These are phyloP conservation scores for Amblyopsis hoosieri DNA, from an alignment of 2,797 vertebrate genomes.

Conservation along the genomic window DNA sequence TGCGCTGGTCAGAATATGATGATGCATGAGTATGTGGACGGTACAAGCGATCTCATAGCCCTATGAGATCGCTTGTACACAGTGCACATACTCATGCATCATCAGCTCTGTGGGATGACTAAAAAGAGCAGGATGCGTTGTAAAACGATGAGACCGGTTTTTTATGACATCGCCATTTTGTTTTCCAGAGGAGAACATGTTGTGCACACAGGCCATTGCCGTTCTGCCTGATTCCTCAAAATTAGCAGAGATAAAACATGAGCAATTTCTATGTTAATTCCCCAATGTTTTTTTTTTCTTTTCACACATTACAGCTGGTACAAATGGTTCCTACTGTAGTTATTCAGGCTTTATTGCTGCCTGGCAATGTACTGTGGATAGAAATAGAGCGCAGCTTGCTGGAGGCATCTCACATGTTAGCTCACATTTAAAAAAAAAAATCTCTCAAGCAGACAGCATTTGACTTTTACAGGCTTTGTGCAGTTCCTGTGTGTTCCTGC, in stretches of 20 bases:
- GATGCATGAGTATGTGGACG: slow-evolving; percentile 27
- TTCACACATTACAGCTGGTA: slow-evolving; percentile 61
- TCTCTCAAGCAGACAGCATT: slow-evolving; percentile 63
- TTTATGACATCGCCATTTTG: slow-evolving; percentile 45
- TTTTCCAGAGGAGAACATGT: slow-evolving; percentile 22
- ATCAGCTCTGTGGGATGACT: slow-evolving; percentile 54
- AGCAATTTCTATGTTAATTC: slow-evolving; percentile 75
- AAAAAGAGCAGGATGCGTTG: too few species aligned
- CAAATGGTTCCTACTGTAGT: slow-evolving; percentile 64
- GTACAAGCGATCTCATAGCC: too few species aligned
- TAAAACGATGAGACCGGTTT: too few species aligned
- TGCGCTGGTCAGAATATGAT: slow-evolving; percentile 51
- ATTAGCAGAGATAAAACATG: slow-evolving; percentile 66
- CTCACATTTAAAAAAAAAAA: slow-evolving; percentile 58
- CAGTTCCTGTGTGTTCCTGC: slow-evolving; percentile 48
- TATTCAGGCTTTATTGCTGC: slow-evolving; percentile 46
- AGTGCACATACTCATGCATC: slow-evolving; percentile 49
- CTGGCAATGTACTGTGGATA: slow-evolving; percentile 44
- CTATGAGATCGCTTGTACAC: slow-evolving; percentile 11
- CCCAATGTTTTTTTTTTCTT: slow-evolving; percentile 49
- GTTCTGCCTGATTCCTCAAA: slow-evolving; percentile 54
- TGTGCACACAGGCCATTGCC: slow-evolving; percentile 55
- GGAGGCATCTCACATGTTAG: slow-evolving; percentile 62
- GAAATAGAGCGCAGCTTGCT: slow-evolving; percentile 58
- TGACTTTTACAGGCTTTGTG: slow-evolving; percentile 68